Conservation (phyloP, 2,113 vertebrate genomes). For the Neotoma lepida region DNA sequence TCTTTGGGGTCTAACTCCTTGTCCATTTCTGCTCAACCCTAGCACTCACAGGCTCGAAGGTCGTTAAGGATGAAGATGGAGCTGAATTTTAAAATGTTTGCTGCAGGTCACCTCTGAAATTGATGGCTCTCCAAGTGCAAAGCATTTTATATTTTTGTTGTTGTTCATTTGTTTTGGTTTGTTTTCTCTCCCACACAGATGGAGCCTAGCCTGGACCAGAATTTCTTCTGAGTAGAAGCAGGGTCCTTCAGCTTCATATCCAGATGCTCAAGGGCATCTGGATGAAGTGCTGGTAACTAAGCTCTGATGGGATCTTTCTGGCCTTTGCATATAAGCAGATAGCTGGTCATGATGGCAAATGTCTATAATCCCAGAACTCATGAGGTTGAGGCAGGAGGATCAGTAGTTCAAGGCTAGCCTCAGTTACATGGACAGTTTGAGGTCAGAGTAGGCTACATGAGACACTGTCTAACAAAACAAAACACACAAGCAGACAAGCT, state of each 20-base stretch:
- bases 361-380: neutral
- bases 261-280: neutral
- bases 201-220: neutral
- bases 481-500: neutral
- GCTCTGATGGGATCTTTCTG: neutral
- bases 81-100: neutral
- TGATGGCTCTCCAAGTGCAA: neutral
- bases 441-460: neutral
- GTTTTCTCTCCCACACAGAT: neutral
- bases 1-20: neutral
- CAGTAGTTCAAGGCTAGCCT: neutral
- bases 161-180: neutral
- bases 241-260: neutral
- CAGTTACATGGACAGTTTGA: neutral
- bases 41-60: neutral
- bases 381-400: neutral
- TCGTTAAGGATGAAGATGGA: neutral
- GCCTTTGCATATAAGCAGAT: neutral
- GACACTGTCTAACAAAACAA: neutral
- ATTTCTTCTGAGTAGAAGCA: neutral
- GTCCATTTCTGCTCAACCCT: neutral
- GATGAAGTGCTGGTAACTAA: neutral
- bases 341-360: neutral
- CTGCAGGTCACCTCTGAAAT: neutral
- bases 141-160: neutral